Base-by-base conservation (phyloP, 2,797 vertebrate species). In the Halcyon chelicuti region DNA sequence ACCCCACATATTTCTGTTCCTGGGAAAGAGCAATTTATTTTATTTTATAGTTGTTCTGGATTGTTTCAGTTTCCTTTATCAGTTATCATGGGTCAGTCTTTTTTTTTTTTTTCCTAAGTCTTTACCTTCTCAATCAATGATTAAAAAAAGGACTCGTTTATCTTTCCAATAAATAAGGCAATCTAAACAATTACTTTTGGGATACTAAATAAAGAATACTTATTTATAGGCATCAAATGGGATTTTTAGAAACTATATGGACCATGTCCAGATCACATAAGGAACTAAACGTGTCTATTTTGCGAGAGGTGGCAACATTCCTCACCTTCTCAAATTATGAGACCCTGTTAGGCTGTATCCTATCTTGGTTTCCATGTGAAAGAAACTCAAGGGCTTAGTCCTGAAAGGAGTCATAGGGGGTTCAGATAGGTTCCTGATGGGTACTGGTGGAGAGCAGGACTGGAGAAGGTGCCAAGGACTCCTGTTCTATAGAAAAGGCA, bases 171-270 rank as follows among this genome's bases (percentile, higher is more conserved):
- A 74, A 86, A 44, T 78, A 44, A 93, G 52, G 73, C 68, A 83
- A 90, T 77, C 54, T 84, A 51, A 84, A 86, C 66, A 58, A 15
- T 77, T 76, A 68, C 40, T 88, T 90, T 68, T 54, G 65, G 76
- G 61, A 72, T 68, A 72, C 15, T 93, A 74, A 93, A 86, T 57
- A 86, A 13, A 81, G 79, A 88, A 83, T 57, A 33, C 7, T 61
- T 94, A 83, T 92, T 93, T 88, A 84, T 72, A 88, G 49, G 9
- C 21, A 61, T 29, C 22, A 63, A 37, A 29, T 14, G 60, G 10
- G 44, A 88, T 44, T 94, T 93, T 90, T 68, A 82, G 20, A 82
- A 94, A 37, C 5, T 85, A 10, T 58, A 42, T 40, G 7, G 49
- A 20, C 26, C 16, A 21, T 9, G 6, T 75, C 37, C 58, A 47